Evolutionary conservation across 1,140 invertebrate species (phyloP), one percentile per base, ranked within the genome.

Genomic region (Pogonomyrmex californicus): DNA sequence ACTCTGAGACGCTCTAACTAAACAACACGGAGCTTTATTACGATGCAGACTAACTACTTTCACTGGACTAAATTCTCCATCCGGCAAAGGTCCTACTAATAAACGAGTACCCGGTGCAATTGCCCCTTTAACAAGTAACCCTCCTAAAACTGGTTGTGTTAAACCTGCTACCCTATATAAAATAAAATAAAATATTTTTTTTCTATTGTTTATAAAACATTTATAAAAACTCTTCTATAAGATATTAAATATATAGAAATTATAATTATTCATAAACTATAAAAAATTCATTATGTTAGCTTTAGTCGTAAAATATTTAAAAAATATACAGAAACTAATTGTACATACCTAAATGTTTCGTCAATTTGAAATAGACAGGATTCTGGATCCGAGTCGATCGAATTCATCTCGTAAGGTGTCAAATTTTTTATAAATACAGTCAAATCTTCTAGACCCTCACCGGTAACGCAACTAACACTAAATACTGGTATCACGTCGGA

Each of bases 401-500:
- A 87, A n/a, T 91, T 91, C 1, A 91, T 92, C 66, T 95, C 93
- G 17, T 93, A 85, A 0, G 95, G 93, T 7, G 91, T 79, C 9
- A 95, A 92, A 56, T 95, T 94, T 83, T 91, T 91, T 12, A 95
- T 95, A 94, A 98, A 99, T 75, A 96, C 97, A 79, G 98, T 98
- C 2, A 99, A 95, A 47, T 98, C 95, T 89, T 97, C 96, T 3
- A 99, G 95, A 10, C 98, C 98, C 76, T 97, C 96, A 1, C 99
- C 99, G 17, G 97, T 98, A 0, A 99, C 99, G 94, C 98, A 98
- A n/a, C 99, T 99, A n/a, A 99, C 97, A 70, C 97, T 97, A 94
- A 99, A 99, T 88, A 99, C 98, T 10, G 99, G 98, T 60, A 98
- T 97, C 75, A 97, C 96, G 71, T 97, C 96, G 47, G 96, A 96